A percentile compares a stretch with the other conserved stretches of the same genome.
These are phyloP conservation scores for Cactoblastis cactorum DNA, from an alignment of 2,888 invertebrate species.

Conservation along the genomic window DNA sequence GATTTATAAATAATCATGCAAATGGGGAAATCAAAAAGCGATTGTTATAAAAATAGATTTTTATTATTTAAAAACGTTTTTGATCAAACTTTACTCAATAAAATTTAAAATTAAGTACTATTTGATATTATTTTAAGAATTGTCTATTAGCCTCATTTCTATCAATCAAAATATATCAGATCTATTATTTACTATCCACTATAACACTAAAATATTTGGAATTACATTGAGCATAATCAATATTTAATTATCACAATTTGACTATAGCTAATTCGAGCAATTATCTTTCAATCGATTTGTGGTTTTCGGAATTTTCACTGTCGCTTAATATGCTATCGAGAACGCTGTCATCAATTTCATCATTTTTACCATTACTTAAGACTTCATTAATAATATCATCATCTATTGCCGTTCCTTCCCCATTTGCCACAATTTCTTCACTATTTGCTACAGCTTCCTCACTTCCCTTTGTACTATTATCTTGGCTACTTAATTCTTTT, in stretches of 20 bases:
- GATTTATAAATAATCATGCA: too few species aligned
- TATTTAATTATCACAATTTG: slow-evolving; percentile 19
- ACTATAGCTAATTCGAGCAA: neutral
- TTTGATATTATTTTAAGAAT: too few species aligned
- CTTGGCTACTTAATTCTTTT: slow-evolving; percentile 17
- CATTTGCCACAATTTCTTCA: slow-evolving; percentile 17
- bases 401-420: slow-evolving; percentile 25
- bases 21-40: too few species aligned
- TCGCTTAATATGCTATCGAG: slow-evolving; percentile 41
- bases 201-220: slow-evolving; percentile 4
- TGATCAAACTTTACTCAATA: too few species aligned
- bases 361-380: slow-evolving; percentile 24
- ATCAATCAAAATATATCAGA: neutral
- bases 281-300: slow-evolving; percentile 15
- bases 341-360: slow-evolving; percentile 37
- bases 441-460: slow-evolving; percentile 4
- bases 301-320: slow-evolving; percentile 18
- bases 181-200: neutral
- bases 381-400: slow-evolving; percentile 31
- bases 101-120: too few species aligned
- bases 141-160: too few species aligned
- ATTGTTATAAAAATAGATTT: too few species aligned
- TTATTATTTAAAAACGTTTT: too few species aligned
- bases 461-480: neutral
- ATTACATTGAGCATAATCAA: slow-evolving; percentile 15